Evolutionary conservation across 2,888 invertebrate species (phyloP).

Genomic region (Crioceris asparagi): DNA sequence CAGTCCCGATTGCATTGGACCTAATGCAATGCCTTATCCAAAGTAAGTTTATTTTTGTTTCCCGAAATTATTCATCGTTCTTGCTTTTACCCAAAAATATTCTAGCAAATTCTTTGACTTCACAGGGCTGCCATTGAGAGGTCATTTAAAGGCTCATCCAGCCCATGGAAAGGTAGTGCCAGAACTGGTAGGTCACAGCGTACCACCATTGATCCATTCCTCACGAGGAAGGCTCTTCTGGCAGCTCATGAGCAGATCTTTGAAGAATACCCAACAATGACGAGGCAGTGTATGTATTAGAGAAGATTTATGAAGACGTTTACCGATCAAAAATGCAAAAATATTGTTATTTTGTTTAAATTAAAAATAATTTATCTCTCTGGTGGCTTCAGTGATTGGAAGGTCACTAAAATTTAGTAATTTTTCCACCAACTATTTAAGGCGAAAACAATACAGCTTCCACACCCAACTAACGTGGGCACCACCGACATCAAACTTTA

Average conservation of each 20-base stretch:
- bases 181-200: slow-evolving; percentile 54
- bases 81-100: neutral
- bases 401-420: too few species aligned
- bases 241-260: slow-evolving; percentile 47
- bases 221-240: slow-evolving; percentile 61
- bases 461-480: too few species aligned
- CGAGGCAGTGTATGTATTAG: slow-evolving; percentile 38
- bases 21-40: slow-evolving; percentile 74
- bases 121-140: slow-evolving; percentile 66
- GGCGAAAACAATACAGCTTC: too few species aligned
- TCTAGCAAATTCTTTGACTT: slow-evolving; percentile 18
- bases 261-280: slow-evolving; percentile 26
- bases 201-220: slow-evolving; percentile 57
- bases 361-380: neutral
- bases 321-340: too few species aligned
- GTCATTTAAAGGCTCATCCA: slow-evolving; percentile 51
- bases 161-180: slow-evolving; percentile 54
- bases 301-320: too few species aligned
- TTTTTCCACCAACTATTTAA: too few species aligned
- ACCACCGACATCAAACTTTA: too few species aligned
- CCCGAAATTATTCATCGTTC: neutral
- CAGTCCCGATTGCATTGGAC: slow-evolving; percentile 67
- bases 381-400: too few species aligned
- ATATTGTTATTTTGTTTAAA: neutral
- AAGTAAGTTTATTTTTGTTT: slow-evolving; percentile 45